A percentile compares a stretch with the other conserved stretches of the same genome.
These are phyloP conservation scores for Melanocharis versteri DNA, from an alignment of 2,113 vertebrate species.

Conservation along the genomic window DNA sequence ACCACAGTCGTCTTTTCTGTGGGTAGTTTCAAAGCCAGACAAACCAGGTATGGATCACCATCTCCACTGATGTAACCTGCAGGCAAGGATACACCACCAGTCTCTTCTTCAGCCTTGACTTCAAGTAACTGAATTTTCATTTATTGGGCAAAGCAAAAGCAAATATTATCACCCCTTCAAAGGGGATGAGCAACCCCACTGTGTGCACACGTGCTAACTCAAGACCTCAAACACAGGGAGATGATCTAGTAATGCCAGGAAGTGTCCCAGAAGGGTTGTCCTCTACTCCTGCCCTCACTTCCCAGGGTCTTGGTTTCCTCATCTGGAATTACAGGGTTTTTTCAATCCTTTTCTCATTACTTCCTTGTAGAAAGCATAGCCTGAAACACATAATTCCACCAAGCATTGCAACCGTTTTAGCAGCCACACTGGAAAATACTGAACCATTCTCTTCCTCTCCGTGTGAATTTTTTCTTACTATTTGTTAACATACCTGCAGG, in stretches of 20 bases:
- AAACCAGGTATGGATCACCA: not conserved
- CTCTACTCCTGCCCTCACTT: not conserved
- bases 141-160: not conserved
- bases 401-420: not conserved
- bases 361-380: not conserved
- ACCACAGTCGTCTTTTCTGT: not conserved
- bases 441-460: not conserved
- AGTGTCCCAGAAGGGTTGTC: not conserved
- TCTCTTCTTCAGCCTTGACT: not conserved
- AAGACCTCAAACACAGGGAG: not conserved
- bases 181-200: not conserved
- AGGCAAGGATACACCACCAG: not conserved
- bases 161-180: not conserved
- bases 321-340: not conserved
- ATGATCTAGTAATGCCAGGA: not conserved
- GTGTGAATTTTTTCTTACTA: not conserved
- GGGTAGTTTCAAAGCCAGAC: not conserved
- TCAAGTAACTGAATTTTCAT: not conserved
- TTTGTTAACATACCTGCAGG: not conserved
- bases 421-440: not conserved
- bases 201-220: not conserved
- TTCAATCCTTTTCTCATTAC: not conserved
- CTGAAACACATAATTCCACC: not conserved
- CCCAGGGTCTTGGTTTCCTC: not conserved
- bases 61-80: not conserved